Conservation (phyloP, 2,888 invertebrate genomes). For the Hanleya hanleyi region DNA sequence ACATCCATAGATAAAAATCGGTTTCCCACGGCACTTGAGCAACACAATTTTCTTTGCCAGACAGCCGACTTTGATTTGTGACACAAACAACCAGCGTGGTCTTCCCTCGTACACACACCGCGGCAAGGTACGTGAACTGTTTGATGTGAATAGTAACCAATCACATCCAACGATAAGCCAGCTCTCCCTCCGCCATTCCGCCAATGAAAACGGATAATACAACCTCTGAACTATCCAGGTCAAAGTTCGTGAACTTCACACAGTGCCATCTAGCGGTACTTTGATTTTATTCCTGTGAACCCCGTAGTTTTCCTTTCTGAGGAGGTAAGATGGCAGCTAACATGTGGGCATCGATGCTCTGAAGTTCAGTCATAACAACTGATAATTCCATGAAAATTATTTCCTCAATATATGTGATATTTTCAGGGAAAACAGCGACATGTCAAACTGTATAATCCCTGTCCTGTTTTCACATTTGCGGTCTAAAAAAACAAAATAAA, state of each 20-base stretch:
- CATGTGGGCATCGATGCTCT: too few relatives aligned
- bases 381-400: too few relatives aligned
- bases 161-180: background rate
- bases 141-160: background rate
- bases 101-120: background rate
- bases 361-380: too few relatives aligned
- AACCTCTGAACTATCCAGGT: background rate
- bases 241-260: background rate
- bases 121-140: background rate
- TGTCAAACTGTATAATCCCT: too few relatives aligned
- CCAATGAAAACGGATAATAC: slow-evolving; percentile 1
- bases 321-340: background rate
- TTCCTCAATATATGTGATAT: too few relatives aligned
- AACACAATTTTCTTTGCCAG: background rate
- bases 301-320: background rate
- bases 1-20: slow-evolving; percentile 2
- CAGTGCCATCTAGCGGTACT: background rate
- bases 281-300: background rate
- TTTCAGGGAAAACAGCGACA: too few relatives aligned
- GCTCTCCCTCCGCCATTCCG: background rate
- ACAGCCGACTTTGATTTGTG: background rate
- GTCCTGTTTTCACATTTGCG: too few relatives aligned
- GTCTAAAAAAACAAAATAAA: too few relatives aligned
- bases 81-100: slow-evolving; percentile 5
- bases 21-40: slow-evolving; percentile 2